Conservation (phyloP, 2,888 invertebrate genomes). For the Nipponacmea schrenckii region DNA sequence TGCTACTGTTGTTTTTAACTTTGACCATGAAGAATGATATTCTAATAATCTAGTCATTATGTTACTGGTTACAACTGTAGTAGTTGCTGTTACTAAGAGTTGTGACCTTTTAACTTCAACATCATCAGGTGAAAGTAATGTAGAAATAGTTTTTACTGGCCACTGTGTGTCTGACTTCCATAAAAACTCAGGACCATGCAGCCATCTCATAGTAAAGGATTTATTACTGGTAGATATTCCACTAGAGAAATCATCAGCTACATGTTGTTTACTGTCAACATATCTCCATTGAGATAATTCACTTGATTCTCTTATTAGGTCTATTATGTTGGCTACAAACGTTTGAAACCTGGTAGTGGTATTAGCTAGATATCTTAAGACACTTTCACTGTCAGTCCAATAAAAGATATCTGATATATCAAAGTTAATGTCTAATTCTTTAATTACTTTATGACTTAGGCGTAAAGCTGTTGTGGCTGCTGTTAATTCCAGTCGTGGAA, state of each 20-base stretch:
- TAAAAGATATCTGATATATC: constrained; percentile 6
- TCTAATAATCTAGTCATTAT: not conserved
- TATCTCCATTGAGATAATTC: constrained; percentile 8
- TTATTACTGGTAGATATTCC: too few species aligned
- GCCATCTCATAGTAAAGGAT: not conserved
- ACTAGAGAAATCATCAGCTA: constrained; percentile 8
- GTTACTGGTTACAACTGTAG: not conserved
- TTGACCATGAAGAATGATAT: not conserved
- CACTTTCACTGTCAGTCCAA: constrained; percentile 9
- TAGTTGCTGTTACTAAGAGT: not conserved
- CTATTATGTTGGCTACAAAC: constrained; percentile 15
- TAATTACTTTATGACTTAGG: not conserved
- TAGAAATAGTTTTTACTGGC: not conserved
- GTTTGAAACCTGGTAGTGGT: constrained; percentile 14
- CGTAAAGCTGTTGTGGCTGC: constrained; percentile 7
- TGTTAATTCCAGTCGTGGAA: constrained; percentile 19
- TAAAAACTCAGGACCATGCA: constrained; percentile 8
- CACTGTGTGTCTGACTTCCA: not conserved
- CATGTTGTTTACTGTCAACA: not conserved
- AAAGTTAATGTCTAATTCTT: constrained; percentile 7
- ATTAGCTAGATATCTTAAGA: constrained; percentile 12
- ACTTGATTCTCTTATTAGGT: constrained; percentile 2
- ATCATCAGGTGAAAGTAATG: not conserved
- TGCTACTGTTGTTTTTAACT: not conserved
- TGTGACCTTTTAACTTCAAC: constrained; percentile 11